Evolutionary conservation across 2,888 invertebrate genomes (phyloP), one percentile per base, ranked within the genome.

Genomic region (Gandaritis pyraliata): DNA sequence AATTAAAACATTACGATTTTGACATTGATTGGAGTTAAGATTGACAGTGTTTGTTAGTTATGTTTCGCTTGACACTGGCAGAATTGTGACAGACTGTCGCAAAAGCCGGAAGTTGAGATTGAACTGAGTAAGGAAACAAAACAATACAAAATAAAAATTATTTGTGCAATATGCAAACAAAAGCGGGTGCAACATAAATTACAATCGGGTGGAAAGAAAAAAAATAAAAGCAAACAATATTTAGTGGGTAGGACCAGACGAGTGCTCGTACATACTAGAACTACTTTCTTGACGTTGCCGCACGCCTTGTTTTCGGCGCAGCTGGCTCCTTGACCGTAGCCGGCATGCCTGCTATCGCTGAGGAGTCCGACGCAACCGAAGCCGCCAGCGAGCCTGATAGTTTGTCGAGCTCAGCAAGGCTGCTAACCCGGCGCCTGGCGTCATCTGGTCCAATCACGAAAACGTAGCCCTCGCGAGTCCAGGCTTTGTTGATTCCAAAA

Each of bases 381-480:
- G 43, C 43, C 12, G 33, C 15, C 15, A 7, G 43, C 43, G 53
- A 10, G 10, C 12, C n/a, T 6, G 43, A 5, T 15, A 45, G 3
- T 33, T 45, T 45, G 3, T 43, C 36, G 13, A 54, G 54, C 3
- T 54, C 54, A 29, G 45, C 54, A 2, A 54, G 15, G 10, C 54
- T 29, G 18, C 46, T 36, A 2, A 53, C 43, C 0, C 53, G 33
- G 12, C 36, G 54, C n/a, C 54, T 33, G 18, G 33, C 43, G 11
- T 33, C 43, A 13, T 54, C 54, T 0, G 46, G 18, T n/a, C 36
- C 45, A 33, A 54, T 13, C 33, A 54, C 54, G 18, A 30, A 54
- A 11, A 54, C 46, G 36, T 45, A 18, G 33, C 54, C 46, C n/a
- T 45, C 46, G 2, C 45, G 33, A 4, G 46, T 46, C 46, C 46